Conservation (phyloP, 2,113 vertebrate genomes). For the Oreocharis arfaki region DNA sequence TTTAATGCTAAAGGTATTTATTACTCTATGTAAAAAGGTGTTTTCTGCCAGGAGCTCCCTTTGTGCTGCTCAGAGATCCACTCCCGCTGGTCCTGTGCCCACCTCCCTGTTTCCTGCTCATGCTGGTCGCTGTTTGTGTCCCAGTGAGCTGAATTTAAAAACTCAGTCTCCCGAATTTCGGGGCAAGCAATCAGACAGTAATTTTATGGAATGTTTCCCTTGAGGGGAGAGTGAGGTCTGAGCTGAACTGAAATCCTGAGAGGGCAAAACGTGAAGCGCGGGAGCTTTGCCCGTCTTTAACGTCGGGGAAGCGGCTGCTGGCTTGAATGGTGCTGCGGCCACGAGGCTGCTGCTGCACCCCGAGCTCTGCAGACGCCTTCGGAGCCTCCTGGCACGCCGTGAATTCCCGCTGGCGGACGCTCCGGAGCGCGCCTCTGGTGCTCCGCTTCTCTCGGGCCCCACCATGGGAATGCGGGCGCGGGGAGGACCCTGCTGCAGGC, state of each 20-base stretch:
- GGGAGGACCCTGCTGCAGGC: constrained; percentile 7
- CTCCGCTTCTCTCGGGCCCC: not conserved
- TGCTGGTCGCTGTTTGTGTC: not conserved
- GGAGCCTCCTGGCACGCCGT: fast-evolving
- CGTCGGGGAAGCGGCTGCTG: fast-evolving
- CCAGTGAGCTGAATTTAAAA: not conserved
- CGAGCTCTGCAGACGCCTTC: fast-evolving
- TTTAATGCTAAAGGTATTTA: not conserved
- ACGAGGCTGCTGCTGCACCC: not conserved
- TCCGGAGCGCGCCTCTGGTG: not conserved
- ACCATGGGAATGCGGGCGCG: not conserved
- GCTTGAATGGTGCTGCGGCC: fast-evolving
- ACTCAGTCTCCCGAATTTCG: not conserved
- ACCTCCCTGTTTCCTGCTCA: not conserved
- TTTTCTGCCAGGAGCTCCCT: not conserved
- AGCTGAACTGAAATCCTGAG: not conserved
- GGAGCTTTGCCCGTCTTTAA: not conserved
- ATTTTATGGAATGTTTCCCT: not conserved
- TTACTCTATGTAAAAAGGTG: not conserved
- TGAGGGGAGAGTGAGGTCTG: not conserved
- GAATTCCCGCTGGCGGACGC: fast-evolving
- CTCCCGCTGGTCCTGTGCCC: fast-evolving
- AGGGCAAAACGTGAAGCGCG: fast-evolving
- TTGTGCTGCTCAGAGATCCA: not conserved
- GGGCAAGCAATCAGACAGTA: not conserved